Evolutionary conservation across 2,888 invertebrate genomes (phyloP).

Genomic region (Lacanobia oleracea): DNA sequence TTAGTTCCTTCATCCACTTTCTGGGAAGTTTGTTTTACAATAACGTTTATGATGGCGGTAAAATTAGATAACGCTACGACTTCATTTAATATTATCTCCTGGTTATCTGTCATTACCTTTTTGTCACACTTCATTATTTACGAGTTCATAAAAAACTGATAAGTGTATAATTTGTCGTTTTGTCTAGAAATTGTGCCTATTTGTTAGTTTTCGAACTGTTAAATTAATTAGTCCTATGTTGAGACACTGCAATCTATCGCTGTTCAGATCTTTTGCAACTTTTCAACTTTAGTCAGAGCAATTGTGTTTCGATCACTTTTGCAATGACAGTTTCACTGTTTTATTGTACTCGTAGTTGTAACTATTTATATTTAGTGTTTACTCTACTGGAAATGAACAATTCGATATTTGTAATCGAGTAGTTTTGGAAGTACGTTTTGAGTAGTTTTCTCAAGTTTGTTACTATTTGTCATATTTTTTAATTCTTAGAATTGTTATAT

Average conservation of each 20-base stretch:
- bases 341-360: constrained; percentile 42
- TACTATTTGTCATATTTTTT: neutral
- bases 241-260: constrained; percentile 36
- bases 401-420: constrained; percentile 26
- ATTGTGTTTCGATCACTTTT: constrained; percentile 60
- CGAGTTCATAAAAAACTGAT: too few relatives aligned
- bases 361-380: constrained; percentile 47
- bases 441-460: neutral
- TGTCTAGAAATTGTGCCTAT: too few relatives aligned
- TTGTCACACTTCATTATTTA: too few relatives aligned
- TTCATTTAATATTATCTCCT: too few relatives aligned
- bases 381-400: constrained; percentile 56
- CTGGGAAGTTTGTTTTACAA: constrained; percentile 7
- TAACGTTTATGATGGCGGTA: neutral
- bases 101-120: too few relatives aligned
- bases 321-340: constrained; percentile 63
- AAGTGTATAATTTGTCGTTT: too few relatives aligned
- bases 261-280: constrained; percentile 54
- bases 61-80: neutral
- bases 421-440: neutral
- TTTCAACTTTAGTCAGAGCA: constrained; percentile 51
- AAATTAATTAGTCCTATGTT: constrained; percentile 59
- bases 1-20: constrained; percentile 31
- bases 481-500: neutral
- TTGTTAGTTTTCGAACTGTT: constrained; percentile 23